These are phyloP conservation scores for Ichneumoninae sp. DNA, from an alignment of 2,888 invertebrate species.

Conservation along the genomic window DNA sequence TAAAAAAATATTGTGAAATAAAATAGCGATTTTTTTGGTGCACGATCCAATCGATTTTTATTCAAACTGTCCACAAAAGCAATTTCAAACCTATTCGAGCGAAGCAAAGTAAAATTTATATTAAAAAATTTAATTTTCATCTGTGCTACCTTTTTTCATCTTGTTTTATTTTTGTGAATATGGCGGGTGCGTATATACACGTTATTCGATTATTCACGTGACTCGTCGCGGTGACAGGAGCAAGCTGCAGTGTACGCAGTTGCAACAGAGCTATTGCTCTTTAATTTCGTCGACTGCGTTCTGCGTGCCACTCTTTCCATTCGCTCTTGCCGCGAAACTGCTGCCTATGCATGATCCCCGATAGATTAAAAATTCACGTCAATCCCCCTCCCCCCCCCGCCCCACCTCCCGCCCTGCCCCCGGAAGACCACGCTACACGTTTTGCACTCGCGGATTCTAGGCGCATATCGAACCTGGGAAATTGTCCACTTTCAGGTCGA, in stretches of 20 bases:
- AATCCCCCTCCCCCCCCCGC: background rate
- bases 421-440: constrained; percentile 60
- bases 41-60: background rate
- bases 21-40: background rate
- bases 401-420: background rate
- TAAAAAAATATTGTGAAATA: background rate
- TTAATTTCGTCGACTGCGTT: constrained; percentile 40
- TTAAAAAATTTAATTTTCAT: constrained; percentile 33
- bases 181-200: background rate
- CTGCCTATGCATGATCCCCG: constrained; percentile 60
- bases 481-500: constrained; percentile 59
- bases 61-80: too few relatives aligned
- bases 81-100: too few relatives aligned
- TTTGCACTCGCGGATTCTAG: constrained; percentile 57
- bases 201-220: constrained; percentile 62
- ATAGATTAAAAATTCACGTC: constrained; percentile 64
- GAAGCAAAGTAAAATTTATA: constrained; percentile 13
- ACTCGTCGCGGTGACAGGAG: constrained; percentile 53
- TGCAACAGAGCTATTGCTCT: constrained; percentile 38
- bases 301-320: constrained; percentile 32
- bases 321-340: constrained; percentile 34
- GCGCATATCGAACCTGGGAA: constrained; percentile 21
- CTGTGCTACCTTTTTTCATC: background rate
- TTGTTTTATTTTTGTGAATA: constrained; percentile 22
- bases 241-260: constrained; percentile 4